Base-by-base conservation (phyloP, 2,113 vertebrate species). In the Seriola dumerili region DNA sequence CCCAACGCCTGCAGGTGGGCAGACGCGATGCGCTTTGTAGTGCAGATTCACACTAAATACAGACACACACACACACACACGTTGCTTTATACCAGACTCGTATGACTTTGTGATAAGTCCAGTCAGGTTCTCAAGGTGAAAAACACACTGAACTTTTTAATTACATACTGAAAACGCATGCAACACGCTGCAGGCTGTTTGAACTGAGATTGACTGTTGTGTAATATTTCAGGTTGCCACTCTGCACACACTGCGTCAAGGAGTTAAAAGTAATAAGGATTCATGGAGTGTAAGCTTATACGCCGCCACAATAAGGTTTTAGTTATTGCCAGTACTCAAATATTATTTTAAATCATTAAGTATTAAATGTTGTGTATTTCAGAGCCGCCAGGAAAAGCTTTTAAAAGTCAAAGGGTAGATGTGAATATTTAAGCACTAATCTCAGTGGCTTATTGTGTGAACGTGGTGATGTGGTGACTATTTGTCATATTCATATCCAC, bases 1-100 rank as follows among this genome's bases (percentile, higher is more conserved):
- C 66, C 79, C 77, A 44, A 42, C 5, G 78, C 73, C 80, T 67
- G 81, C 79, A 79, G 81, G 78, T 88, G 78, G 59, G 55, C 42
- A 63, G 69, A 79, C 72, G 65, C 52, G 10, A 4, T 25, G 52
- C 3, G 36, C 70, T 81, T 87, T 86, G 66, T 75, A 80, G 62
- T 83, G 80, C 72, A 79, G 66, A 81, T 64, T 66, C 36, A 3
- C 62, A 75, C 32, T 10, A 59, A 57, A 11, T 19, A 6, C 50
- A 54, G 8, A 75, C 19, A 55, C 21, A 38, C 29, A 23, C 46
- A 48, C 44, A 48, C 54, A 52, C 54, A 44, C n/a, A 66, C 0
- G 0, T 42, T 23, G n/a, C 61, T 34, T 16, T 25, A 21, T 64
- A 29, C 25, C 70, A 6, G 14, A 58, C 50, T 55, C 54, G 66